A percentile compares a stretch with the other conserved stretches of the same genome.
These are phyloP conservation scores for Leucophenga varia DNA, from an alignment of 1,140 invertebrate genomes.

Conservation along the genomic window DNA sequence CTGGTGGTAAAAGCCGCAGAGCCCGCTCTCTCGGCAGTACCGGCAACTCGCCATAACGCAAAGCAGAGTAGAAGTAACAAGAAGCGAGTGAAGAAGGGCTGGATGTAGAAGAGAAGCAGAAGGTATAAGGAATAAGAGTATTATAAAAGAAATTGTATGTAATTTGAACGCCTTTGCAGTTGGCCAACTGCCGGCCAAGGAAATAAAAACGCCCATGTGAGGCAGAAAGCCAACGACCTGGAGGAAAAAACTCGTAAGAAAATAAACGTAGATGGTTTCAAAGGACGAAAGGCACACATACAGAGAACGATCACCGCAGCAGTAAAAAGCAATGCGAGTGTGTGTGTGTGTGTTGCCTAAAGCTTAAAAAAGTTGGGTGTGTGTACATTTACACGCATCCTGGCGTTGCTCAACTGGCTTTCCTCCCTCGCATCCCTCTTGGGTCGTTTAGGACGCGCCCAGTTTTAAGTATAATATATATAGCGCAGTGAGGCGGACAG, in stretches of 20 bases:
- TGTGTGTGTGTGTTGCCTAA: no score
- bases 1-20: slow-evolving; percentile 6
- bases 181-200: slow-evolving; percentile 34
- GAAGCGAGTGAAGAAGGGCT: slow-evolving; percentile 5
- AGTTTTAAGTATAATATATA: slow-evolving; percentile 45
- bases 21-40: no score
- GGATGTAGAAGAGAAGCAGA: slow-evolving; percentile 8
- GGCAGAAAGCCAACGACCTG: slow-evolving; percentile 49
- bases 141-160: slow-evolving; percentile 32
- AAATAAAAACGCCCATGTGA: slow-evolving; percentile 49
- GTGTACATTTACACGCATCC: slow-evolving; percentile 27
- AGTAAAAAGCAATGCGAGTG: no score
- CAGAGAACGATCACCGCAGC: no score
- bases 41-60: no score
- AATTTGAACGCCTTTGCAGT: slow-evolving; percentile 34
- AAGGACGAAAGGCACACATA: no score
- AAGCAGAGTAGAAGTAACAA: neutral
- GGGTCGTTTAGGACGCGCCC: slow-evolving; percentile 26
- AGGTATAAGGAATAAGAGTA: slow-evolving; percentile 1
- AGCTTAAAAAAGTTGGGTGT: no score
- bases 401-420: neutral
- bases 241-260: no score
- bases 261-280: no score
- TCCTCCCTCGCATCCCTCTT: neutral
- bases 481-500: slow-evolving; percentile 5